Evolutionary conservation across 2,797 vertebrate genomes (phyloP).

Genomic region (Xerus rutilus): DNA sequence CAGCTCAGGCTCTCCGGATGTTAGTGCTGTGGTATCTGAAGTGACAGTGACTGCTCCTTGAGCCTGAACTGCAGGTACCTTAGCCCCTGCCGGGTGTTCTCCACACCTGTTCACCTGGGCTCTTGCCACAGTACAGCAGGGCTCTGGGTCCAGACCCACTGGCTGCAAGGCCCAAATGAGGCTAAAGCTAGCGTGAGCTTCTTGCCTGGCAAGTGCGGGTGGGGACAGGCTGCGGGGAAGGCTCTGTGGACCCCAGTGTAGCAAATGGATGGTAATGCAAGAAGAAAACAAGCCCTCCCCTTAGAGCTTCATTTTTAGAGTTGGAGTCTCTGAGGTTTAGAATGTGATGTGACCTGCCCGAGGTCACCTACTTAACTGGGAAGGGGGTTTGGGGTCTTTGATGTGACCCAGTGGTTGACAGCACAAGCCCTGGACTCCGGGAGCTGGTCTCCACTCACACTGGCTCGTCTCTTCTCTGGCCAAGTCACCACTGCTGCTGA

Average conservation of each 20-base stretch:
- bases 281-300: background rate
- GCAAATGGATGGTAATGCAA: background rate
- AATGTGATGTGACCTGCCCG: background rate
- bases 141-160: background rate
- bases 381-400: background rate
- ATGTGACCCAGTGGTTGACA: background rate
- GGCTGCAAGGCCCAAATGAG: background rate
- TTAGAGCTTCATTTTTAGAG: background rate
- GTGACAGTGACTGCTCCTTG: background rate
- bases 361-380: background rate
- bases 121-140: accelerated
- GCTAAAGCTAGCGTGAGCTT: background rate
- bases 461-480: background rate
- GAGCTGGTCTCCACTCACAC: background rate
- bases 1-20: background rate
- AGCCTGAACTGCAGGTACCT: background rate
- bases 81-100: accelerated
- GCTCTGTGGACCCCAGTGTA: accelerated
- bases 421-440: background rate
- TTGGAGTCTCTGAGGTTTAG: background rate
- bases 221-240: background rate
- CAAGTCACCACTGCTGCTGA: background rate
- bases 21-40: background rate
- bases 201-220: background rate
- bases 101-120: too few relatives aligned